phyloP scores from a whole-genome alignment of 2,797 vertebrate genomes.

The Hephaestus fuliginosus region DNA sequence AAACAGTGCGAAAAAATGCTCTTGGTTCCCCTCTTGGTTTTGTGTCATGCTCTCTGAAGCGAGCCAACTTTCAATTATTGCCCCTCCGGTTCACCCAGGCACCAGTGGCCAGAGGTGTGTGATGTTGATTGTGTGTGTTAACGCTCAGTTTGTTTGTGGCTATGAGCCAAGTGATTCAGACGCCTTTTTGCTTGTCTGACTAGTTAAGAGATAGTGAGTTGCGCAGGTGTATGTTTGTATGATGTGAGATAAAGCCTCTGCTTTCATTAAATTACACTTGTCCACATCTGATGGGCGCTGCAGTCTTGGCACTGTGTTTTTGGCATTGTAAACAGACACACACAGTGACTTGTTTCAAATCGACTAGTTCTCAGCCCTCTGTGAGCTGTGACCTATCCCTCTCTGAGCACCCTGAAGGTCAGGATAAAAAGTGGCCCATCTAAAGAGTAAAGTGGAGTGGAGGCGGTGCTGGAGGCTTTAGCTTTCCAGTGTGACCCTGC shows the following conservation, averaged over 20 bases:
- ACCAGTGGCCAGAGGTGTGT: constrained; percentile 75
- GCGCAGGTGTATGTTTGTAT: constrained; percentile 65
- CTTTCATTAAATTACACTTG: constrained; percentile 53
- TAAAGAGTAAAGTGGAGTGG: constrained; percentile 46
- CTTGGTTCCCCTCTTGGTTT: constrained; percentile 77
- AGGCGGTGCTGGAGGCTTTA: constrained; percentile 64
- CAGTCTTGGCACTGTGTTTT: constrained; percentile 56
- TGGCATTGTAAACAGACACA: constrained; percentile 56
- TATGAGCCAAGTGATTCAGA: constrained; percentile 81
- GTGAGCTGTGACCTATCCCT: constrained; percentile 78
- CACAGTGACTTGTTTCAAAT: constrained; percentile 59
- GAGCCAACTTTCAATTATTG: constrained; percentile 89
- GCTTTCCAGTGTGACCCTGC: constrained; percentile 69
- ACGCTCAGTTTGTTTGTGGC: constrained; percentile 84
- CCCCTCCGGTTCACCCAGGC: constrained; percentile 80
- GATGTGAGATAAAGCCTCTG: constrained; percentile 69
- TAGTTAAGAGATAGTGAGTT: constrained; percentile 78
- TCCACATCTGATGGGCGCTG: constrained; percentile 40
- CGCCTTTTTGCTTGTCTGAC: constrained; percentile 78
- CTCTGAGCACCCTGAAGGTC: constrained; percentile 67
- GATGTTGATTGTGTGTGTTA: constrained; percentile 74
- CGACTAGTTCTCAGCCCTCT: constrained; percentile 62
- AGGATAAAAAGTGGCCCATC: constrained; percentile 71
- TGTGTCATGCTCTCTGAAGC: constrained; percentile 88
- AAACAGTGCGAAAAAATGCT: constrained; percentile 71